Percentiles rank a stretch among this genome's conserved stretches.
Conservation (phyloP, 2,113 vertebrate species). For the Asarcornis scutulata region DNA sequence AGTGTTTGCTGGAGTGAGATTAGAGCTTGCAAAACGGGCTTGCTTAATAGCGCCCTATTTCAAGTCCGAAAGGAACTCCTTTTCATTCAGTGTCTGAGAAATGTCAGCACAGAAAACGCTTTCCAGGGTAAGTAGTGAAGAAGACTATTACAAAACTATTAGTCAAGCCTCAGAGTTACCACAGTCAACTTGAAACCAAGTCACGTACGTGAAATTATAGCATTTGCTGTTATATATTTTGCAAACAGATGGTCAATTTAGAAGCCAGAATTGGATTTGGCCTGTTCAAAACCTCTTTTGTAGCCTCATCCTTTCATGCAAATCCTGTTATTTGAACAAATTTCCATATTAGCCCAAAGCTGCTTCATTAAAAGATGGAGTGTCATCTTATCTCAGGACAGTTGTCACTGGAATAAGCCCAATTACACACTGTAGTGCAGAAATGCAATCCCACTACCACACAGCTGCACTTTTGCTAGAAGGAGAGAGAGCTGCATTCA, state of each 20-base stretch:
- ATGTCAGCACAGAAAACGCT: neutral
- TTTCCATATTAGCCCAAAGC: neutral
- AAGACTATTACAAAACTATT: slow-evolving; percentile 33
- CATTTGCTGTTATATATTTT: neutral
- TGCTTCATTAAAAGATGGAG: neutral
- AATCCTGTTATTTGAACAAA: neutral
- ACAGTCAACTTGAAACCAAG: neutral
- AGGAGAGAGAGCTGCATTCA: neutral
- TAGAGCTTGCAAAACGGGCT: neutral
- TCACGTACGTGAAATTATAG: neutral
- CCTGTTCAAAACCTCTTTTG: neutral
- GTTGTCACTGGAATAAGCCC: neutral
- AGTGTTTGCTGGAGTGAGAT: neutral
- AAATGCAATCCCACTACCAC: neutral
- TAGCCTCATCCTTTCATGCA: neutral
- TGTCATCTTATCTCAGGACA: neutral
- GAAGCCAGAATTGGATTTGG: neutral
- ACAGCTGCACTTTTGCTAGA: neutral
- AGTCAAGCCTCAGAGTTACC: slow-evolving; percentile 14
- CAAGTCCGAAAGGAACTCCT: slow-evolving; percentile 1
- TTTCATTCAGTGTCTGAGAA: slow-evolving; percentile 38
- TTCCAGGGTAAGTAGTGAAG: neutral
- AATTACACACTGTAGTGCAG: neutral
- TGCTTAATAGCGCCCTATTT: neutral
- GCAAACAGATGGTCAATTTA: neutral